Percentiles rank a stretch among this genome's conserved stretches.
Conservation (phyloP, 1,140 invertebrate species). For the Odontomachus brunneus region DNA sequence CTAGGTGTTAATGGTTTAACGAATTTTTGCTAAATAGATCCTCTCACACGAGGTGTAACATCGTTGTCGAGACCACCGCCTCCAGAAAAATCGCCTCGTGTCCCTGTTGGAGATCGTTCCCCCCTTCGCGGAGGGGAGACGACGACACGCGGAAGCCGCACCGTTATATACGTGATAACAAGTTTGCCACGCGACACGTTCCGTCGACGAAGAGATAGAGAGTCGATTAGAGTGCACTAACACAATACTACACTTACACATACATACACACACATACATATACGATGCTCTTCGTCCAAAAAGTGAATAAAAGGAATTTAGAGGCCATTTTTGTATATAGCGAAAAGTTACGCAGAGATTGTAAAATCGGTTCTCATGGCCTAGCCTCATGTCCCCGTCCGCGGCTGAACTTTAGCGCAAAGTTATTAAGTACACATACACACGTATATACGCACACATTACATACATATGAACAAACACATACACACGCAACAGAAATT, state of each 20-base stretch:
- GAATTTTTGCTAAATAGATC: conserved; percentile 72
- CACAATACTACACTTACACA: too few relatives aligned
- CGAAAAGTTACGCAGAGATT: conserved; percentile 63
- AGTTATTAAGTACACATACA: conserved; percentile 39
- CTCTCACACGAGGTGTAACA: conserved; percentile 59
- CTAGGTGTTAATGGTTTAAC: conserved; percentile 70
- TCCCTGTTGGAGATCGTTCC: conserved; percentile 14
- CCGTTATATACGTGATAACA: not conserved
- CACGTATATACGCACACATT: not conserved
- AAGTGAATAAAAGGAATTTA: conserved; percentile 35
- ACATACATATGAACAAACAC: conserved; percentile 2
- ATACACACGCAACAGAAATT: conserved; percentile 33
- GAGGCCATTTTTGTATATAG: conserved; percentile 70
- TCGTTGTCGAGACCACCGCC: conserved; percentile 42
- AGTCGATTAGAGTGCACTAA: conserved; percentile 7
- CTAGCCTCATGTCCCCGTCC: conserved; percentile 69
- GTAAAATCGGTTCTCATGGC: conserved; percentile 64
- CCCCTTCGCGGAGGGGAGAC: not conserved
- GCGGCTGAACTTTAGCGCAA: conserved; percentile 66
- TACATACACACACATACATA: not conserved
- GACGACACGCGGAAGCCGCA: not conserved
- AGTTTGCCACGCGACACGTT: conserved; percentile 24
- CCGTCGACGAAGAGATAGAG: conserved; percentile 13
- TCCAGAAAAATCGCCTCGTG: conserved; percentile 6
- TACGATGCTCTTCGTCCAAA: conserved; percentile 45